These are phyloP conservation scores for Sebastes aleutianus DNA, from an alignment of 2,797 vertebrate genomes.

Conservation along the genomic window DNA sequence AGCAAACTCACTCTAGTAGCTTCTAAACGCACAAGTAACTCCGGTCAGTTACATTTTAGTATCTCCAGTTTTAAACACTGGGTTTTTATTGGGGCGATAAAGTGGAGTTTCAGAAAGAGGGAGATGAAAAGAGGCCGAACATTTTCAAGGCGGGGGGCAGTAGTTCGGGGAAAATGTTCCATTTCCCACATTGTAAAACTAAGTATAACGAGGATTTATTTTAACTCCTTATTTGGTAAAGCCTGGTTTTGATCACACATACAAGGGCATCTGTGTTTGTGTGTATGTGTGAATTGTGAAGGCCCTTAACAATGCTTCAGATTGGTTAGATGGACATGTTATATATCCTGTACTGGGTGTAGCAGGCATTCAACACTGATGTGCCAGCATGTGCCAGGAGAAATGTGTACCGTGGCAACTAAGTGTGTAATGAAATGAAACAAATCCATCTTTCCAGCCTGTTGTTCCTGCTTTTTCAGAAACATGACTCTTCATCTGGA, in stretches of 20 bases:
- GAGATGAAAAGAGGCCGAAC: slow-evolving; percentile 12
- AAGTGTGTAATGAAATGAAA: slow-evolving; percentile 3
- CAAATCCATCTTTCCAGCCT: slow-evolving; percentile 14
- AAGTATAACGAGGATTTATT: slow-evolving; percentile 28
- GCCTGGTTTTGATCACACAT: slow-evolving; percentile 19
- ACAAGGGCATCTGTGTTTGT: slow-evolving; percentile 18
- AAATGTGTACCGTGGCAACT: slow-evolving; percentile 11
- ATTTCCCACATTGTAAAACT: slow-evolving; percentile 52
- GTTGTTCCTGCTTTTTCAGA: slow-evolving; percentile 14
- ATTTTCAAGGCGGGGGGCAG: slow-evolving; percentile 1
- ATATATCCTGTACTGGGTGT: background rate
- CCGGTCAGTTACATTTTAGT: slow-evolving; percentile 1
- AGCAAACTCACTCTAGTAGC: background rate
- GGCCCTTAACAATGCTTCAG: background rate
- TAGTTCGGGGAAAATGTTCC: slow-evolving; percentile 27
- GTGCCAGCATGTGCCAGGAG: background rate
- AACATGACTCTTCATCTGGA: slow-evolving; percentile 26
- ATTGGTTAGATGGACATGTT: background rate
- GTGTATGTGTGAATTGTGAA: background rate
- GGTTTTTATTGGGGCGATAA: slow-evolving; percentile 32
- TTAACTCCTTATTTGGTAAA: slow-evolving; percentile 48
- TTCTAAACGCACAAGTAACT: slow-evolving; percentile 1
- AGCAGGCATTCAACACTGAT: background rate
- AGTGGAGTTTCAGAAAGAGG: slow-evolving; percentile 14
- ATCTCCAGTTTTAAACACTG: slow-evolving; percentile 24